Conservation (phyloP, 2,797 vertebrate species). For the Leptoclinus maculatus region DNA sequence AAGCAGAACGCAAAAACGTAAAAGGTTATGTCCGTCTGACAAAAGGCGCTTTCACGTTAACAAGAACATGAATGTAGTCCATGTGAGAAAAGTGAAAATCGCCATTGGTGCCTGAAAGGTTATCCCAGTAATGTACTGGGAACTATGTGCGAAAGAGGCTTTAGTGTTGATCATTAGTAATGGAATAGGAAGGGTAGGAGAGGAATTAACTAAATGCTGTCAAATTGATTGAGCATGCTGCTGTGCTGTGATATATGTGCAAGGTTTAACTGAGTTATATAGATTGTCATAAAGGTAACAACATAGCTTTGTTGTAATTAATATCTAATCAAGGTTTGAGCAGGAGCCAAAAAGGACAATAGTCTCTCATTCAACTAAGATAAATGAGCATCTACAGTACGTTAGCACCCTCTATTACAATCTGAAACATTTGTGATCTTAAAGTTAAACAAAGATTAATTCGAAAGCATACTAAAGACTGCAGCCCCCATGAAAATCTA, state of each 20-base stretch:
- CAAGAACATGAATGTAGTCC: background rate
- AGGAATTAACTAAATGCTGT: conserved; percentile 36
- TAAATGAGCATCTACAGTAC: background rate
- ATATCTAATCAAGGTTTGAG: conserved; percentile 14
- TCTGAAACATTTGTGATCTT: background rate
- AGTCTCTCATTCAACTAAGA: background rate
- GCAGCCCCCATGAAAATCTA: background rate
- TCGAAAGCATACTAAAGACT: background rate
- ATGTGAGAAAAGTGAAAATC: background rate
- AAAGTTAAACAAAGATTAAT: background rate
- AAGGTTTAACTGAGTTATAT: conserved; percentile 23
- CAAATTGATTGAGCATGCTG: conserved; percentile 38
- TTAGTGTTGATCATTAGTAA: conserved; percentile 60
- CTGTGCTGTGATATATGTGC: conserved; percentile 18
- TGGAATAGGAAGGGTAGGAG: conserved; percentile 19
- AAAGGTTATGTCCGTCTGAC: background rate
- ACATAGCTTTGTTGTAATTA: conserved; percentile 4
- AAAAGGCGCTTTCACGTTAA: background rate
- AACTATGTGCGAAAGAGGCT: background rate
- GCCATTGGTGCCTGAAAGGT: background rate
- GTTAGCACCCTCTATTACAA: background rate
- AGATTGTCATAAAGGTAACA: conserved; percentile 28
- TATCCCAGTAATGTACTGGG: background rate
- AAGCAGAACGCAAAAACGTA: background rate
- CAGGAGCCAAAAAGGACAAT: background rate